Base-by-base conservation (phyloP, 2,888 invertebrate species). In the Macrosoma leucophasiata region DNA sequence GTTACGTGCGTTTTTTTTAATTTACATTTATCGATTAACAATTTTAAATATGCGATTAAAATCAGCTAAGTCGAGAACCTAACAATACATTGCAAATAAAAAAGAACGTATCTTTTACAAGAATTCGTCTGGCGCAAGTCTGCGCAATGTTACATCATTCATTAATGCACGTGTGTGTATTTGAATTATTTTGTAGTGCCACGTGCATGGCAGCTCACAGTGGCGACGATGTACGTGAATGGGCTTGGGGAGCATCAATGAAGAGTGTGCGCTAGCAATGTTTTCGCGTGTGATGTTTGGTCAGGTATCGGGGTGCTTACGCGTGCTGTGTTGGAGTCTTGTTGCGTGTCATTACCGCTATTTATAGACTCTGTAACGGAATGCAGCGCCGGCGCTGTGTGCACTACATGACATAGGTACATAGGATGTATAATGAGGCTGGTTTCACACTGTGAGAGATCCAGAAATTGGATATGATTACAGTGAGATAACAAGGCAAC, bases 101-200 rank as follows among this genome's bases (percentile, higher is more conserved):
- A n/a, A n/a, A n/a, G n/a, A n/a, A n/a, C n/a, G 29, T 11, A 34
- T 17, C 41, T 44, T 37, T 46, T 47, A 43, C 40, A 51, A 52
- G 49, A 55, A 76, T 69, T 62, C 41, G 71, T 69, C 75, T 81
- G 60, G 58, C 62, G 79, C 60, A 79, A 82, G 62, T 66, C 65
- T 66, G 50, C 36, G 29, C 33, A 48, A 51, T 68, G 55, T 82
- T 81, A 73, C 81, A 81, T 81, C 82, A 82, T 64, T 59, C 58
- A 61, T 49, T 52, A 50, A 38, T 33, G 37, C 26, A 39, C 31
- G 34, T 26, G 22, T 24, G 37, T 41, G 40, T 42, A 30, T 26
- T 41, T 39, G 35, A 29, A 15, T 43, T 36, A 33, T 42, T 45
- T 41, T 48, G 32, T 18, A 29, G 43, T 36, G 30, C 38, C 39